Evolutionary conservation across 37 sponge, comb jelly and placozoan species (phyloP), one percentile per base, ranked within the genome.

Genomic region (Halichondria panicea): DNA sequence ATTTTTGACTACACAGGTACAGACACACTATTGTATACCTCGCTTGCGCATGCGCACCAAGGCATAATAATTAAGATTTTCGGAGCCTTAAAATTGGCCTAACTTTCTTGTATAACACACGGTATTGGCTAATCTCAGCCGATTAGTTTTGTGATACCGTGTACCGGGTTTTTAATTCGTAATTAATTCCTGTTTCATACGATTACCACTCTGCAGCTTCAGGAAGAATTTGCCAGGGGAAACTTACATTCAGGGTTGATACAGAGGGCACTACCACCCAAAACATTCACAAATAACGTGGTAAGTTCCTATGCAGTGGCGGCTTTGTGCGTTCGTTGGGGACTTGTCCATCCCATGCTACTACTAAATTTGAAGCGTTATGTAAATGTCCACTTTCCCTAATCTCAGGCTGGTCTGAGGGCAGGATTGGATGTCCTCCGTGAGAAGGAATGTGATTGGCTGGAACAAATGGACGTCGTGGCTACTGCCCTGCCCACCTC

Each of bases 211-310:
- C 9, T 33, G 22, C 67, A 87, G 89, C 70, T 87, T n/a, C 84
- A 74, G 43, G 75, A 66, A 43, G 79, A 66, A 18, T 82, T 85
- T 62, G 76, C 87, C 34, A 73, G 43, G n/a, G 91, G 87, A 33
- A 41, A 45, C 1, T 44, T 90, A 33, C 22, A 80, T 27, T 70
- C 84, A 15, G 88, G 92, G 9, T 62, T 92, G 28, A 59, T 87
- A 6, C 66, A 27, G 0, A 53, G 64, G 55, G 74, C 43, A 34
- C 43, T 60, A 27, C 62, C 80, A 44, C 62, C 60, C 4, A 92
- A 87, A 65, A 87, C 73, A 22, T 92, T 50, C 68, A 83, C 77
- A 7, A 92, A 92, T 43, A 81, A 92, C 62, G 67, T 83, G 66
- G 92, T 91, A 55, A 76, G 86, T 44, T 8, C 24, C 6, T 0